These are phyloP conservation scores for Creontiades dilutus DNA, from an alignment of 2,888 invertebrate species.

Conservation along the genomic window DNA sequence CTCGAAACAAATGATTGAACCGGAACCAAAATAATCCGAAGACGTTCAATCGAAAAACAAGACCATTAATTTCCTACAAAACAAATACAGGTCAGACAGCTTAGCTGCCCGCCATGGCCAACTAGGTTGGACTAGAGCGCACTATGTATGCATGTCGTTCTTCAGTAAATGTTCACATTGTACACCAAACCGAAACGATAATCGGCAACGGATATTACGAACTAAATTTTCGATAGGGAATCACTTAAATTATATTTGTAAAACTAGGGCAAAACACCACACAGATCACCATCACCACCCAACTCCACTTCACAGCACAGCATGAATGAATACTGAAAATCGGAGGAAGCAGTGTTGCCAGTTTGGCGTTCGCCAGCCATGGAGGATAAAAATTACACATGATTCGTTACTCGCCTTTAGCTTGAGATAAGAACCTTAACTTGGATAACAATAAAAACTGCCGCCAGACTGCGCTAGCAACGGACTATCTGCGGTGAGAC, in stretches of 20 bases:
- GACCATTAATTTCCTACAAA: constrained; percentile 16
- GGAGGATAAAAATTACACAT: too few relatives aligned
- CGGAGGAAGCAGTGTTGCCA: constrained; percentile 30
- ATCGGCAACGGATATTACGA: background rate
- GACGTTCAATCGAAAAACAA: background rate
- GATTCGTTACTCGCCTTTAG: too few relatives aligned
- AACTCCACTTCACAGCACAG: background rate
- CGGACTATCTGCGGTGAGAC: too few relatives aligned
- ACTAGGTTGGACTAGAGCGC: constrained; percentile 34
- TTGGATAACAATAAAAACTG: too few relatives aligned
- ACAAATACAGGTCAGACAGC: constrained; percentile 68
- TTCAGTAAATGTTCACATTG: constrained; percentile 32
- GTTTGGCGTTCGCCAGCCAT: background rate
- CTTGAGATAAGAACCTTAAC: too few relatives aligned
- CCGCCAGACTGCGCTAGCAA: too few relatives aligned
- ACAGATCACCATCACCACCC: background rate
- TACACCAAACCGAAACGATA: background rate
- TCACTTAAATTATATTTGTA: background rate
- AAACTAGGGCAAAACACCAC: constrained; percentile 30
- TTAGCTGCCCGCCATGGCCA: constrained; percentile 69
- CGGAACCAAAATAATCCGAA: background rate
- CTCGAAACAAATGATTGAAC: background rate
- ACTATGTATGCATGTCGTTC: background rate
- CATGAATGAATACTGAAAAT: constrained; percentile 47
- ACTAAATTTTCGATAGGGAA: background rate